Evolutionary conservation across 2,888 invertebrate species (phyloP), one percentile per base, ranked within the genome.

Genomic region (Acleris cristana): DNA sequence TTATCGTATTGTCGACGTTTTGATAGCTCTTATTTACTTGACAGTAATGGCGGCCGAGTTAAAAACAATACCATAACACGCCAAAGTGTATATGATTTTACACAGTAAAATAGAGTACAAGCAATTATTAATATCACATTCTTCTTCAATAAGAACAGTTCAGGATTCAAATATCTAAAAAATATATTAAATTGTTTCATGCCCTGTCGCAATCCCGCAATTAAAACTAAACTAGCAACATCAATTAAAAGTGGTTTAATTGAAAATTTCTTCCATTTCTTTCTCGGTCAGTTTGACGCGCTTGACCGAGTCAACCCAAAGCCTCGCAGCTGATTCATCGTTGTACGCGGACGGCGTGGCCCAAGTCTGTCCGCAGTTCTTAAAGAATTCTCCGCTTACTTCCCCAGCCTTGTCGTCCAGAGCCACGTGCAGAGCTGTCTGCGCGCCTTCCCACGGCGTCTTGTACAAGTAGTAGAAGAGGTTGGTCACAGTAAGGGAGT

Each of bases 281-380:
- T 92, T 89, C 1, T 94, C 87, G 73, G 93, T 94, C 40, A 97
- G 83, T 74, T 95, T 95, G 2, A 95, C 95, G 44, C 97, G 84
- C 73, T 94, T 93, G 71, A 95, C 94, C 53, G 97, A 96, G 55
- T 96, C 90, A 70, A 97, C 96, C 98, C 98, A 98, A 54, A 98
- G 88, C 74, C 94, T 95, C 7, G 94, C 95, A 2, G 95, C 96
- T 70, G 95, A 94, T 5, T 95, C 94, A 73, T 94, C 93, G 79
- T 96, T 95, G 71, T 93, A 93, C 1, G 95, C 95, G 3, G 92
- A 94, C 16, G 93, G 93, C 0, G 89, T 82, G 12, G 96, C 86
- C 12, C 88, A 84, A n/a, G 88, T 83, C 78, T 95, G 94, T 85
- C 93, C 93, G 81, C 97, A 97, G 76, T 98, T 97, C 86, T 95